phyloP scores from a whole-genome alignment of 2,113 vertebrate genomes.

The Sinocyclocheilus anophthalmus region DNA sequence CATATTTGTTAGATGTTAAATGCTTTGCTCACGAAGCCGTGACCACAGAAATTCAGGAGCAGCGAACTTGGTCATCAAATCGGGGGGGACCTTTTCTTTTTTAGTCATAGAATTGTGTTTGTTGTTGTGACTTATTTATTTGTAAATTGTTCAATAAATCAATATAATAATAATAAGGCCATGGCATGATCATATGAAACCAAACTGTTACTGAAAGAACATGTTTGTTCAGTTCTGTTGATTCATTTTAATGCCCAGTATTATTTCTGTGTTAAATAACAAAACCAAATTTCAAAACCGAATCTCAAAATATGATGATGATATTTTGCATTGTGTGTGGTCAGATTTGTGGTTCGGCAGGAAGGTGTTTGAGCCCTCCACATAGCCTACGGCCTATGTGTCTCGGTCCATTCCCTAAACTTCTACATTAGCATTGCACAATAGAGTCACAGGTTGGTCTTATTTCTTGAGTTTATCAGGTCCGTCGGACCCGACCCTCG shows the following conservation, averaged over 20 bases:
- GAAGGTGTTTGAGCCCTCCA: constrained; percentile 19
- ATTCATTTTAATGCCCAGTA: neutral
- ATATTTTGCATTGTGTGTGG: neutral
- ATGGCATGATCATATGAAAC: neutral
- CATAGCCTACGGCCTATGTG: neutral
- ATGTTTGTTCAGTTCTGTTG: neutral
- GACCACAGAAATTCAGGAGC: neutral
- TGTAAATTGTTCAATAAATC: neutral
- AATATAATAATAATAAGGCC: neutral
- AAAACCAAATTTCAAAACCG: neutral
- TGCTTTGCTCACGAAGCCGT: neutral
- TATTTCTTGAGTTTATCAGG: constrained; percentile 78
- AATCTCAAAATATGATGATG: neutral
- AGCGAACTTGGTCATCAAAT: neutral
- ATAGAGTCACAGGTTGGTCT: constrained; percentile 67
- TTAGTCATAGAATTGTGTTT: neutral
- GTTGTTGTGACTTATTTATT: neutral
- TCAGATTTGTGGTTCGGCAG: neutral
- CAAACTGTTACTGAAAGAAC: neutral
- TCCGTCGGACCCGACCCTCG: constrained; percentile 86
- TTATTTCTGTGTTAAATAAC: neutral
- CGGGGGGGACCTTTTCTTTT: neutral
- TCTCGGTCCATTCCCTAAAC: constrained; percentile 44
- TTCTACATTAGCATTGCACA: constrained; percentile 64
- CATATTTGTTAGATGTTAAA: constrained; percentile 40